Conservation (phyloP, 2,888 invertebrate species). For the Escarpia spicata region DNA sequence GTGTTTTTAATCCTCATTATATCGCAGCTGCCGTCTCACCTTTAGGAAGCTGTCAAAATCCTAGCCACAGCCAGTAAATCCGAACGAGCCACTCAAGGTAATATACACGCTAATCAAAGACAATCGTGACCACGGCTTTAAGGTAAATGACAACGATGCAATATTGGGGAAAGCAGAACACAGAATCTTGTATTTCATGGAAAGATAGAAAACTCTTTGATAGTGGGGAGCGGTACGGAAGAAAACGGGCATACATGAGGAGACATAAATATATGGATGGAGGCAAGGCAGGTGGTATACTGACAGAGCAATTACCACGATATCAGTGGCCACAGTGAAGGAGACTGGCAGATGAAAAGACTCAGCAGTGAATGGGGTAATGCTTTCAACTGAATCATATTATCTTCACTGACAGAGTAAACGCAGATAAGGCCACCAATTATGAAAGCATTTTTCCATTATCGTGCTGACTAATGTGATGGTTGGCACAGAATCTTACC, state of each 20-base stretch:
- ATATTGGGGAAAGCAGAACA: not conserved
- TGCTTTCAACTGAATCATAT: not conserved
- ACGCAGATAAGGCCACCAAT: not conserved
- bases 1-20: no score
- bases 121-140: not conserved
- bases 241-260: not conserved
- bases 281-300: not conserved
- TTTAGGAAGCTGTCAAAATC: not conserved
- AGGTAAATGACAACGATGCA: not conserved
- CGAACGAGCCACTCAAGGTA: not conserved
- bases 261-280: not conserved
- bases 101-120: not conserved
- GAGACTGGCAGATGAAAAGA: not conserved
- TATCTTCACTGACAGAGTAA: not conserved
- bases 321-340: not conserved
- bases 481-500: not conserved
- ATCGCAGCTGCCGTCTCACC: not conserved
- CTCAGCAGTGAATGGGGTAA: not conserved
- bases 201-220: not conserved
- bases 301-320: not conserved
- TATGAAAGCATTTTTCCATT: not conserved
- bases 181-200: not conserved
- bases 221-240: not conserved
- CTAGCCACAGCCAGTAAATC: not conserved
- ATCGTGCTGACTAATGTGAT: not conserved